A percentile compares a stretch with the other conserved stretches of the same genome.
These are phyloP conservation scores for Sarotherodon lohbergeri DNA, from an alignment of 2,113 vertebrate species.

Conservation along the genomic window DNA sequence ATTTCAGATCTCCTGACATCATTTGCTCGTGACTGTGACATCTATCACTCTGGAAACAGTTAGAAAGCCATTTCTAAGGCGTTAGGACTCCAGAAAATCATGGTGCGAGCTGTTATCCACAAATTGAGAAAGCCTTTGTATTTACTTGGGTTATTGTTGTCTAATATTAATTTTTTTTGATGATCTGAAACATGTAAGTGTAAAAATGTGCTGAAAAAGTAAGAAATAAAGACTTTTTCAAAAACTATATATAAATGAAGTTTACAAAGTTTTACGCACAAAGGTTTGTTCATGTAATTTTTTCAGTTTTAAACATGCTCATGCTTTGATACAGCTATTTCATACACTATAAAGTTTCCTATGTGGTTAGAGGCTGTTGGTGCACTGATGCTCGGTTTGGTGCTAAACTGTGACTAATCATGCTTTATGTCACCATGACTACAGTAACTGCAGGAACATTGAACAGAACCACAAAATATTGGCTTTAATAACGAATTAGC, in stretches of 20 bases:
- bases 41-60: not conserved
- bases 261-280: not conserved
- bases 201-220: not conserved
- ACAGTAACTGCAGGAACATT: not conserved
- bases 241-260: not conserved
- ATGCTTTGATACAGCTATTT: not conserved
- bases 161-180: not conserved
- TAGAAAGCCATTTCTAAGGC: not conserved
- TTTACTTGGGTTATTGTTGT: not conserved
- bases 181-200: not conserved
- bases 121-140: not conserved
- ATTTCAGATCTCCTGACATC: not conserved
- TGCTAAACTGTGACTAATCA: not conserved
- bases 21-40: not conserved
- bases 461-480: not conserved
- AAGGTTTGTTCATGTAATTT: not conserved
- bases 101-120: not conserved
- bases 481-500: not conserved
- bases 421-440: not conserved
- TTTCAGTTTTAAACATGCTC: not conserved
- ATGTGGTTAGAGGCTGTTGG: not conserved
- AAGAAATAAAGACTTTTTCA: not conserved
- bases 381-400: not conserved
- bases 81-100: not conserved
- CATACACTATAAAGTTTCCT: not conserved